phyloP scores from a whole-genome alignment of 2,888 invertebrate species.

The Scotopteryx bipunctaria region DNA sequence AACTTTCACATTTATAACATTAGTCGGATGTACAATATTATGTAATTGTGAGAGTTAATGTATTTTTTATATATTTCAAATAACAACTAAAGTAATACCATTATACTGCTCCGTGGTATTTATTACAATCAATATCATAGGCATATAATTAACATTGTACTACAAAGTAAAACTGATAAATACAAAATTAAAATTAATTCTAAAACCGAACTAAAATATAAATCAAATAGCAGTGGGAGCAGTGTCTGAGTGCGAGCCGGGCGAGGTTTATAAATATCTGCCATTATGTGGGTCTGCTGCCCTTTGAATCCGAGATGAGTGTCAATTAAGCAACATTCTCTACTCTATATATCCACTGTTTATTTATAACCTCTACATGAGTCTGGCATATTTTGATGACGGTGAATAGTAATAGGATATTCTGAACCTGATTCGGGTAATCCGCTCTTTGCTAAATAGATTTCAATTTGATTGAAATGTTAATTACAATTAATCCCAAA shows the following conservation, averaged over 20 bases:
- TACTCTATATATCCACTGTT: slow-evolving; percentile 44
- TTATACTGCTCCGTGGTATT: no score
- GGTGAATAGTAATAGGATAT: slow-evolving; percentile 15
- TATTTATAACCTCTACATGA: slow-evolving; percentile 22
- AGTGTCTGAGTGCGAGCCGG: slow-evolving; percentile 23
- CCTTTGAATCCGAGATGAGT: slow-evolving; percentile 70
- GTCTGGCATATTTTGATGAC: slow-evolving; percentile 28
- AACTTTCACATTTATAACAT: no score
- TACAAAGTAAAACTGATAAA: neutral
- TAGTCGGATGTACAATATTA: no score
- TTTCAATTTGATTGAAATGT: slow-evolving; percentile 31
- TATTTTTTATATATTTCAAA: no score
- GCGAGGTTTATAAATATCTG: slow-evolving; percentile 56
- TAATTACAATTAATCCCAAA: slow-evolving; percentile 29
- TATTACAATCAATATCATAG: no score
- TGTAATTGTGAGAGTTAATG: no score
- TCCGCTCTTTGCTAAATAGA: slow-evolving; percentile 16
- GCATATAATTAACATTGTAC: no score
- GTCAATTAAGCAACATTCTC: slow-evolving; percentile 64
- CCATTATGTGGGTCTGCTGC: slow-evolving; percentile 61
- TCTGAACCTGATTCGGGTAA: slow-evolving; percentile 8
- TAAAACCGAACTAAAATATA: slow-evolving; percentile 20
- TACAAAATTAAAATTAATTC: slow-evolving; percentile 13
- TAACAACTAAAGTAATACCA: no score
- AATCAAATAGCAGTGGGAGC: slow-evolving; percentile 19